Evolutionary conservation across 2,888 invertebrate genomes (phyloP).

Genomic region (Stenodema calcarata): DNA sequence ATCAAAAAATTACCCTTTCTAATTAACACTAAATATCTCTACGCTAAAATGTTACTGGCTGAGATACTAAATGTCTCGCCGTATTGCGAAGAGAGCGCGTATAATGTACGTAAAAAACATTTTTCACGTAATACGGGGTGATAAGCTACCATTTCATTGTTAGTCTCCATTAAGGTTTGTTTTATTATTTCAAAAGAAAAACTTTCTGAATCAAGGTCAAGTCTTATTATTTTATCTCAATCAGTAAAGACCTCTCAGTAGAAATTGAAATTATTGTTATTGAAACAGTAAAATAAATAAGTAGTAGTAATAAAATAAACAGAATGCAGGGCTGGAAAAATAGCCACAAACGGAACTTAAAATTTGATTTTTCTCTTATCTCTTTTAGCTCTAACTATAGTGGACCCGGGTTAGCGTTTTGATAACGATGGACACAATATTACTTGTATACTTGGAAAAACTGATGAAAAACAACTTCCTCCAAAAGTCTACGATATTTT

Average conservation of each 20-base stretch:
- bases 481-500: not conserved
- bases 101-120: not conserved
- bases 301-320: too few relatives aligned
- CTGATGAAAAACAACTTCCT: not conserved
- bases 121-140: not conserved
- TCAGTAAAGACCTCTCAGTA: conserved; percentile 16
- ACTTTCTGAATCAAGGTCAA: not conserved
- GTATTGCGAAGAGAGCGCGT: not conserved
- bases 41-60: not conserved
- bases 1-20: not conserved
- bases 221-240: not conserved
- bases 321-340: too few relatives aligned
- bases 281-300: too few relatives aligned
- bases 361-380: conserved; percentile 24
- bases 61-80: not conserved
- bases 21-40: not conserved
- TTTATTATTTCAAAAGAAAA: not conserved
- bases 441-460: not conserved
- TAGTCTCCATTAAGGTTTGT: not conserved
- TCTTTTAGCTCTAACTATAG: conserved; percentile 36
- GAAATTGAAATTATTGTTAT: not conserved
- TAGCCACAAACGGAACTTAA: not conserved
- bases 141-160: conserved; percentile 1
- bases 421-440: conserved; percentile 26
- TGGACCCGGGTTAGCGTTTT: conserved; percentile 44